These are phyloP conservation scores for Horisme vitalbata DNA, from an alignment of 2,888 invertebrate species.

Conservation along the genomic window DNA sequence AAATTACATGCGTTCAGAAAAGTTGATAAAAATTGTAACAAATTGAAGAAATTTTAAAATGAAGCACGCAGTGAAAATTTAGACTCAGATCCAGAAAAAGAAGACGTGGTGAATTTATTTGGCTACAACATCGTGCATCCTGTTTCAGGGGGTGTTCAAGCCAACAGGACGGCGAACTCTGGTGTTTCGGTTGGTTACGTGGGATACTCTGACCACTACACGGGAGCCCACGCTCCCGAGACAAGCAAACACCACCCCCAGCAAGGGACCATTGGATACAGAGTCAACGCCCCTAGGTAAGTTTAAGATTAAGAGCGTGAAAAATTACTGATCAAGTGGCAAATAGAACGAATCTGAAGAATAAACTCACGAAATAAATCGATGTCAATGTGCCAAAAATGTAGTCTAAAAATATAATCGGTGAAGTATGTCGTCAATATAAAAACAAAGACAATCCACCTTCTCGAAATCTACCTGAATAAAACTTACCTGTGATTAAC, in stretches of 20 bases:
- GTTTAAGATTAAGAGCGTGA: constrained; percentile 44
- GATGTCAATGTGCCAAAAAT: constrained; percentile 25
- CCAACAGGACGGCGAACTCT: constrained; percentile 87
- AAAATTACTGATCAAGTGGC: constrained; percentile 18
- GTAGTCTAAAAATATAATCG: constrained; percentile 17
- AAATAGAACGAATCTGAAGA: constrained; percentile 24
- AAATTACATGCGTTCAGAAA: constrained; percentile 43
- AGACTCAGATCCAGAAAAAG: constrained; percentile 4
- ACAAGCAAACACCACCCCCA: constrained; percentile 76
- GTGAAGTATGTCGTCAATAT: constrained; percentile 21
- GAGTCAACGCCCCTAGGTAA: constrained; percentile 86
- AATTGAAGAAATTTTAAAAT: constrained; percentile 21
- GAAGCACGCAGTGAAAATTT: constrained; percentile 19
- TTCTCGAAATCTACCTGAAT: constrained; percentile 3
- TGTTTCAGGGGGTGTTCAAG: constrained; percentile 86
- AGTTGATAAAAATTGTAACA: constrained; percentile 29
- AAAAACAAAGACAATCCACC: constrained; percentile 19
- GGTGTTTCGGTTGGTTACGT: constrained; percentile 85
- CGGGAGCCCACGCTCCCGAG: constrained; percentile 76
- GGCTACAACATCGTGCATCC: constrained; percentile 63
- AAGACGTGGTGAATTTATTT: constrained; percentile 40
- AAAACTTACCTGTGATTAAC: neutral
- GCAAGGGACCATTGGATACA: constrained; percentile 82
- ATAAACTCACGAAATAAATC: constrained; percentile 17
- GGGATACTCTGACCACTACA: constrained; percentile 67